phyloP scores from a whole-genome alignment of 2,888 invertebrate genomes.

The Octonoba sinensis region DNA sequence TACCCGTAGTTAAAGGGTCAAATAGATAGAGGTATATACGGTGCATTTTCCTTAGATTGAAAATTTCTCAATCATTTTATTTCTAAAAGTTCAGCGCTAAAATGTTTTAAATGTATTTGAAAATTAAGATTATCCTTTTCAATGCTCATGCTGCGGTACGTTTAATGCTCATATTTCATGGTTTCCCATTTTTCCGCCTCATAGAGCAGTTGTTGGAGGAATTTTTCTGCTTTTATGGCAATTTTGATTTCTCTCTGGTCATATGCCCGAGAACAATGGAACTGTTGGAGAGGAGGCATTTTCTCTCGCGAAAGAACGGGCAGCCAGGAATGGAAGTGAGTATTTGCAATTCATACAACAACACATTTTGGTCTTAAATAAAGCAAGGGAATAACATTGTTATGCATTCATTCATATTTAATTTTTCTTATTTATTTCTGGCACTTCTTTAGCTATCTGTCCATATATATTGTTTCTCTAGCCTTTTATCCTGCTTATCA shows the following conservation, averaged over 20 bases:
- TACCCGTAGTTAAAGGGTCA: too few relatives aligned
- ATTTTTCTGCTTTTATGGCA: slow-evolving; percentile 48
- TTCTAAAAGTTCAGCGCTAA: too few relatives aligned
- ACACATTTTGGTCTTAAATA: too few relatives aligned
- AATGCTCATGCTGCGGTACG: too few relatives aligned
- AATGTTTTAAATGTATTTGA: too few relatives aligned
- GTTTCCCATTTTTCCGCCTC: neutral
- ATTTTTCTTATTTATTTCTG: neutral
- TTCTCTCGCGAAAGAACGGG: neutral
- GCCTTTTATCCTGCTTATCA: too few relatives aligned
- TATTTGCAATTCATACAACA: neutral
- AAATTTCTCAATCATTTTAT: neutral
- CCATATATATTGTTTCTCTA: too few relatives aligned
- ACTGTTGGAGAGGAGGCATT: slow-evolving; percentile 1
- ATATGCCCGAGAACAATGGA: slow-evolving; percentile 15
- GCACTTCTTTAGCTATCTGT: neutral
- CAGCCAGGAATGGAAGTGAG: slow-evolving; percentile 28
- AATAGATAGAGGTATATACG: too few relatives aligned
- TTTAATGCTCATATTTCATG: too few relatives aligned
- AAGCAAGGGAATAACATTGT: too few relatives aligned
- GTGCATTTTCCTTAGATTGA: neutral
- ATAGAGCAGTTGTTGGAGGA: slow-evolving; percentile 36
- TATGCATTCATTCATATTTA: neutral
- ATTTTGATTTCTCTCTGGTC: slow-evolving; percentile 46
- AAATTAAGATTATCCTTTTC: too few relatives aligned